Percentiles rank a stretch among this genome's conserved stretches.
These are phyloP conservation scores for Microcebus tavaratra DNA, from an alignment of 2,113 vertebrate genomes.

Conservation along the genomic window DNA sequence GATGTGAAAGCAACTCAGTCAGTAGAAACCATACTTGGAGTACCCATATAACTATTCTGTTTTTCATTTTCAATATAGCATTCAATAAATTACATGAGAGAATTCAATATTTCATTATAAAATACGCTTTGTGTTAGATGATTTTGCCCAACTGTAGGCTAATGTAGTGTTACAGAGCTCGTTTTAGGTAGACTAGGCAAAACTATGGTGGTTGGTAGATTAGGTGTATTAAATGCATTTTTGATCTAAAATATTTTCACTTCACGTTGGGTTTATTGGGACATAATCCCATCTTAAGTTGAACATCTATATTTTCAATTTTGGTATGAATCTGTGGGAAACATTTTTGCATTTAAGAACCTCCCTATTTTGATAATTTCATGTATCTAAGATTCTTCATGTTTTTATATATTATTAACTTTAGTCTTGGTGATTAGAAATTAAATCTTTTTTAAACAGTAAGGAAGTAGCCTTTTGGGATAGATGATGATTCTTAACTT, in stretches of 20 bases:
- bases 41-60: background rate
- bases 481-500: slow-evolving; percentile 2
- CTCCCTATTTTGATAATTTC: background rate
- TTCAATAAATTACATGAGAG: background rate
- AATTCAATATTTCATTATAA: background rate
- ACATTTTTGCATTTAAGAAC: background rate
- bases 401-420: slow-evolving; percentile 3
- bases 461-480: background rate
- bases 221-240: background rate
- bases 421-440: background rate
- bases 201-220: background rate
- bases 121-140: background rate
- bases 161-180: background rate
- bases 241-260: background rate
- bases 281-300: background rate
- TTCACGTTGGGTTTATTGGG: background rate
- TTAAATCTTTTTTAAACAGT: background rate
- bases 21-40: background rate
- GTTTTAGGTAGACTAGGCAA: background rate
- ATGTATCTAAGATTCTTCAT: background rate
- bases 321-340: background rate
- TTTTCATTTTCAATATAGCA: background rate
- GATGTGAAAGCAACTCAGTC: background rate
- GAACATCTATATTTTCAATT: background rate
- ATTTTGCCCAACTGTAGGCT: background rate